Percentiles rank a stretch among this genome's conserved stretches.
These are phyloP conservation scores for Lasioglossum albipes DNA, from an alignment of 1,140 invertebrate species.

Conservation along the genomic window DNA sequence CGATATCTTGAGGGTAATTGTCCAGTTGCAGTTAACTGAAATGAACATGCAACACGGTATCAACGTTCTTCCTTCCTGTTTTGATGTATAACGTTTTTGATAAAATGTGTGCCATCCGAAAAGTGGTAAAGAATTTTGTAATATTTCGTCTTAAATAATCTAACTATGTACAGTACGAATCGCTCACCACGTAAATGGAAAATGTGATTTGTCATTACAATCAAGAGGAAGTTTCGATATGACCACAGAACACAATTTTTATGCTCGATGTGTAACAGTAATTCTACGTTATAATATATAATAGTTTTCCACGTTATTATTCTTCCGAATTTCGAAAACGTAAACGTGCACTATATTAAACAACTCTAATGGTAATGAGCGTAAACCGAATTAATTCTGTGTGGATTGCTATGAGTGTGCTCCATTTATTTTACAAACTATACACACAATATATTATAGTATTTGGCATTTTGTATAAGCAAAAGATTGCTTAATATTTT, in stretches of 20 bases:
- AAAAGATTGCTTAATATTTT: constrained; percentile 17
- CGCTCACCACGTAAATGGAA: not conserved
- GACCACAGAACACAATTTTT: not conserved
- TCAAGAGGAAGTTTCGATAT: constrained; percentile 11
- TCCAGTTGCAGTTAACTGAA: constrained; percentile 31
- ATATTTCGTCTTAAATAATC: not conserved
- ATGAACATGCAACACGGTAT: constrained; percentile 36
- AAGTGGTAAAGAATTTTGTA: constrained; percentile 17
- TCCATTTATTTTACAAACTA: constrained; percentile 23
- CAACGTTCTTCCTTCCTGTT: constrained; percentile 51
- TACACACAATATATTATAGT: not conserved
- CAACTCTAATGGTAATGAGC: constrained; percentile 1
- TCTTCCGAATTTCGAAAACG: not conserved
- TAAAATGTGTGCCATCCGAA: constrained; percentile 25
- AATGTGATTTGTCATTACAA: constrained; percentile 7
- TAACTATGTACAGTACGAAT: not conserved
- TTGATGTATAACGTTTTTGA: constrained; percentile 21
- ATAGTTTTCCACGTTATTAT: not conserved
- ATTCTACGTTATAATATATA: not conserved
- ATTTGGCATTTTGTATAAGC: constrained; percentile 8
- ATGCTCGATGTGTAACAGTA: constrained; percentile 4
- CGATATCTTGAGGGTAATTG: constrained; percentile 75
- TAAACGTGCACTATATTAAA: not conserved
- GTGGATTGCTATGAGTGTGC: constrained; percentile 29
- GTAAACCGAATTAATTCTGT: constrained; percentile 15